Conservation (phyloP, 1,140 invertebrate genomes). For the Cyrtorhinus lividipennis region DNA sequence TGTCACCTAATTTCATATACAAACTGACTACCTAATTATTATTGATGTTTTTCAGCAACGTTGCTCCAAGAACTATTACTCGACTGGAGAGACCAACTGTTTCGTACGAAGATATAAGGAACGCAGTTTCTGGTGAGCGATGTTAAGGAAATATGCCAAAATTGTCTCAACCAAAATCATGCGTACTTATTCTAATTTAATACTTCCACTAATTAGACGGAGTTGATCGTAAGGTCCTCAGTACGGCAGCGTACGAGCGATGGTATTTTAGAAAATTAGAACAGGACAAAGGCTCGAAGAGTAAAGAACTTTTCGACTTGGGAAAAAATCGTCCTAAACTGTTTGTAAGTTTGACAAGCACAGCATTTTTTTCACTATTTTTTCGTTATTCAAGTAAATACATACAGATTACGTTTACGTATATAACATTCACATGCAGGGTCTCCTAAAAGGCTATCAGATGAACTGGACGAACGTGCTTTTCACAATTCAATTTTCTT, state of each 20-base stretch:
- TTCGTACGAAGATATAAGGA: constrained; percentile 1
- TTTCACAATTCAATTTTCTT: too few species aligned
- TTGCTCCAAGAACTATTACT: not conserved
- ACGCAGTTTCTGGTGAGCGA: not conserved
- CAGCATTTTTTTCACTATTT: not conserved
- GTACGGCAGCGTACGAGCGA: constrained; percentile 19
- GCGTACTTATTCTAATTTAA: too few species aligned
- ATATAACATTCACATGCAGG: too few species aligned
- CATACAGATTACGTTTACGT: too few species aligned
- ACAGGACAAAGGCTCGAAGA: not conserved
- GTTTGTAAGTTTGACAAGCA: not conserved
- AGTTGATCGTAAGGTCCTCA: constrained; percentile 12
- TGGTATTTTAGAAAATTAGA: constrained; percentile 21
- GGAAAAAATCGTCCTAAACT: not conserved
- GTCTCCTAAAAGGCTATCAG: too few species aligned
- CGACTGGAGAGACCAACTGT: not conserved
- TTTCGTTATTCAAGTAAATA: too few species aligned
- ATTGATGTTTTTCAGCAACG: not conserved
- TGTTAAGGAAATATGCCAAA: too few species aligned
- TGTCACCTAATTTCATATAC: too few species aligned
- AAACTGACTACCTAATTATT: too few species aligned
- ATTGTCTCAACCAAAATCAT: too few species aligned
- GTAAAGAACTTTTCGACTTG: not conserved
- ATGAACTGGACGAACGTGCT: too few species aligned
- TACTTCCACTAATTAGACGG: too few species aligned